These are phyloP conservation scores for Quadroppia sp. DNA, from an alignment of 2,888 invertebrate species.

Conservation along the genomic window DNA sequence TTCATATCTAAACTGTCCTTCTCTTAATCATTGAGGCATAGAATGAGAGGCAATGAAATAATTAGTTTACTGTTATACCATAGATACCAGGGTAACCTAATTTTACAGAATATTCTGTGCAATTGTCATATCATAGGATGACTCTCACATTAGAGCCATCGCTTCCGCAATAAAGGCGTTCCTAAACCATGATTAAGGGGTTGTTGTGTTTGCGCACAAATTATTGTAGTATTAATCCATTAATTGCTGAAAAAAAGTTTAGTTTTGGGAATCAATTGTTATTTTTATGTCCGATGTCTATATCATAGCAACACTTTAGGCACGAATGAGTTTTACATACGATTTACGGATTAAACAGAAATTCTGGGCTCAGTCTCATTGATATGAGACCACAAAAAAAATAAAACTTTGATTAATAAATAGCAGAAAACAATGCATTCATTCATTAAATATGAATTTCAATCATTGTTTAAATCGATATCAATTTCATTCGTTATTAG, in stretches of 20 bases:
- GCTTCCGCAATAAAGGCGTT: slow-evolving; percentile 11
- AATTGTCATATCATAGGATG: neutral
- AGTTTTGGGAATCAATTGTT: too few relatives aligned
- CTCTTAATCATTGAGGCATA: slow-evolving; percentile 12
- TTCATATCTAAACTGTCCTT: neutral
- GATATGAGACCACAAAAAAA: slow-evolving; percentile 4
- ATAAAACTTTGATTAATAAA: slow-evolving; percentile 9
- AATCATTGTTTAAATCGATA: neutral
- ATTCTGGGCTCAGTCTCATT: neutral
- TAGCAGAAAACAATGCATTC: neutral
- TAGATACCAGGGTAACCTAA: too few relatives aligned
- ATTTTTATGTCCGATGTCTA: neutral
- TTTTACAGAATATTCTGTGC: neutral
- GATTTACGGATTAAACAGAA: too few relatives aligned
- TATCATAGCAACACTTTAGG: slow-evolving; percentile 26
- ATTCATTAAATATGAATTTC: slow-evolving; percentile 11
- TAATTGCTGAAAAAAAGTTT: slow-evolving; percentile 1
- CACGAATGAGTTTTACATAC: slow-evolving; percentile 23
- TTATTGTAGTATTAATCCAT: neutral
- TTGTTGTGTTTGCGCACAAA: slow-evolving; percentile 3
- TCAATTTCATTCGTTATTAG: too few relatives aligned
- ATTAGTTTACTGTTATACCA: neutral
- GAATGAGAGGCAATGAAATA: slow-evolving; percentile 22
- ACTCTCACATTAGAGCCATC: neutral
- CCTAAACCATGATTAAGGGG: neutral